A percentile compares a stretch with the other conserved stretches of the same genome.
These are phyloP conservation scores for Tachina grossa DNA, from an alignment of 2,888 invertebrate species.

Conservation along the genomic window DNA sequence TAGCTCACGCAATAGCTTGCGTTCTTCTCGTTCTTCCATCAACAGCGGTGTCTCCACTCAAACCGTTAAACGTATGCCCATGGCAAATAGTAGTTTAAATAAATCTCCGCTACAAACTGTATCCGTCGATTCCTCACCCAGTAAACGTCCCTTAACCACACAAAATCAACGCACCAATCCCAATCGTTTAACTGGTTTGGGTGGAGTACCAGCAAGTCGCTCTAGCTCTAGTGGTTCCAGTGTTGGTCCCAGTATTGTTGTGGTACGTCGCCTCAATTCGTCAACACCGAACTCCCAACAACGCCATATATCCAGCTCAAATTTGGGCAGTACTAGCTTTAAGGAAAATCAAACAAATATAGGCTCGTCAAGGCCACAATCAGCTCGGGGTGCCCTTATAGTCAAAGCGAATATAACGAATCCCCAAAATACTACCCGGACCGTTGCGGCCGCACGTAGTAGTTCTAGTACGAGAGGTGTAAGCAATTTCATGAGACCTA, in stretches of 20 bases:
- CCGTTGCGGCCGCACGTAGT: slow-evolving; percentile 61
- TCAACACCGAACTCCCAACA: slow-evolving; percentile 84
- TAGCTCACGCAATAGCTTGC: slow-evolving; percentile 89
- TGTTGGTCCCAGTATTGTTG: slow-evolving; percentile 83
- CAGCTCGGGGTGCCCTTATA: slow-evolving; percentile 78
- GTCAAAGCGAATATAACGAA: slow-evolving; percentile 78
- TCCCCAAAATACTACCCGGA: slow-evolving; percentile 66
- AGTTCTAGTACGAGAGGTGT: slow-evolving; percentile 77
- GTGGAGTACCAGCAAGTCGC: slow-evolving; percentile 85
- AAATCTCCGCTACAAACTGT: slow-evolving; percentile 81
- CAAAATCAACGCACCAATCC: slow-evolving; percentile 78
- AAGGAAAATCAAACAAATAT: slow-evolving; percentile 81
- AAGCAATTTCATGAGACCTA: slow-evolving; percentile 92
- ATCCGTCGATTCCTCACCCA: slow-evolving; percentile 80
- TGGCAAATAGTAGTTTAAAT: slow-evolving; percentile 70
- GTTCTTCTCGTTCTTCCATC: slow-evolving; percentile 92
- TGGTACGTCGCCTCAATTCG: slow-evolving; percentile 73
- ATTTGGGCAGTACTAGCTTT: slow-evolving; percentile 82
- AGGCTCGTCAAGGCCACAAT: slow-evolving; percentile 71
- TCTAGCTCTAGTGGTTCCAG: slow-evolving; percentile 86
- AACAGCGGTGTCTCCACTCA: slow-evolving; percentile 91
- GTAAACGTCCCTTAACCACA: slow-evolving; percentile 84
- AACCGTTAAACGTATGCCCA: slow-evolving; percentile 89
- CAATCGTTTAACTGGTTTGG: slow-evolving; percentile 75
- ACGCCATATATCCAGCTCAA: slow-evolving; percentile 79